Conservation (phyloP, 2,888 invertebrate genomes). For the Polymixis flavicincta region DNA sequence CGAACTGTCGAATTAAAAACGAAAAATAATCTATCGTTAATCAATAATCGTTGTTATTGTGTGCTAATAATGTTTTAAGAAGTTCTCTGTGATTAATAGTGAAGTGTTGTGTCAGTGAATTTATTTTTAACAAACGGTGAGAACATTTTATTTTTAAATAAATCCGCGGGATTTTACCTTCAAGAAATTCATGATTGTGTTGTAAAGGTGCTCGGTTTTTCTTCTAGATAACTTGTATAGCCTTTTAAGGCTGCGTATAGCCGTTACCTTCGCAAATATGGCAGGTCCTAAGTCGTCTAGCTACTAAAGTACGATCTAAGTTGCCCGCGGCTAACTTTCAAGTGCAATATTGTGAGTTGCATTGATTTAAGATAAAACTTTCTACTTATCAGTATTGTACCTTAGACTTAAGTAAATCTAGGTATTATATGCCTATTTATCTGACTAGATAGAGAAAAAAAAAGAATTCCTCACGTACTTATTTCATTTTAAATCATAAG, state of each 20-base stretch:
- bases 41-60: constrained; percentile 65
- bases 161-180: constrained; percentile 33
- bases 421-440: not conserved
- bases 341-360: constrained; percentile 54
- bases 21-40: constrained; percentile 60
- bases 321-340: constrained; percentile 64
- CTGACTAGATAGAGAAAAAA: not conserved
- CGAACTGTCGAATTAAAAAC: constrained; percentile 75
- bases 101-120: constrained; percentile 65
- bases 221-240: constrained; percentile 53
- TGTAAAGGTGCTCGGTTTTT: constrained; percentile 52
- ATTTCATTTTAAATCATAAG: constrained; percentile 6
- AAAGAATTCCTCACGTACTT: not conserved
- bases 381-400: constrained; percentile 53
- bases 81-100: constrained; percentile 68
- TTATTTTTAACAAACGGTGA: constrained; percentile 53
- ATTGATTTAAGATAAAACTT: constrained; percentile 62
- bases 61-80: constrained; percentile 72
- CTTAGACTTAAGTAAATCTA: not conserved
- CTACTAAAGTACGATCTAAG: constrained; percentile 53
- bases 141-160: constrained; percentile 32
- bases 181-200: constrained; percentile 33
- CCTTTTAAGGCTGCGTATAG: constrained; percentile 61
- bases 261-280: constrained; percentile 69
- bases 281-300: constrained; percentile 54